Conservation (phyloP, 2,888 invertebrate species). For the Malthinus seriepunctatus region DNA sequence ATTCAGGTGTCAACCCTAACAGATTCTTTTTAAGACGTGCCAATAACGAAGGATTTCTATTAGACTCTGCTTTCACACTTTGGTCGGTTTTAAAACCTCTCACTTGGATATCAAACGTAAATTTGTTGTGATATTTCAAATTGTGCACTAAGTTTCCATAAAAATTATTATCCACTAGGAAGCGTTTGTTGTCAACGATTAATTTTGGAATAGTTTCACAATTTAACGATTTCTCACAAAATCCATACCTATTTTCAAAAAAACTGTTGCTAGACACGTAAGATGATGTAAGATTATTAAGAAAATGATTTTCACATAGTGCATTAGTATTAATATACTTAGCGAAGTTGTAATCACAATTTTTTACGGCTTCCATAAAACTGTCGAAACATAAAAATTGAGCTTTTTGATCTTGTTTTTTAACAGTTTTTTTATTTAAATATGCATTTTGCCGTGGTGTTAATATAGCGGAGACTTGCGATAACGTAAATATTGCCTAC, state of each 20-base stretch:
- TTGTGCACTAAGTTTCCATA: slow-evolving; percentile 45
- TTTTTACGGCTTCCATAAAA: slow-evolving; percentile 53
- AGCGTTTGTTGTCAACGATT: slow-evolving; percentile 23
- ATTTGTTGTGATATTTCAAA: slow-evolving; percentile 43
- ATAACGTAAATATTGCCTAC: slow-evolving; percentile 52
- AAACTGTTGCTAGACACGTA: slow-evolving; percentile 53
- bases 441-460: slow-evolving; percentile 51
- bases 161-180: slow-evolving; percentile 40
- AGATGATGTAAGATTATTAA: slow-evolving; percentile 49
- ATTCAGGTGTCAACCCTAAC: slow-evolving; percentile 46
- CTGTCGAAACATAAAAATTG: slow-evolving; percentile 53
- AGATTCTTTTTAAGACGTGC: slow-evolving; percentile 64
- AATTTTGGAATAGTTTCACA: slow-evolving; percentile 43
- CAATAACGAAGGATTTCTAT: slow-evolving; percentile 72
- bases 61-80: slow-evolving; percentile 68
- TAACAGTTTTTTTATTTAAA: slow-evolving; percentile 44
- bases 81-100: slow-evolving; percentile 83
- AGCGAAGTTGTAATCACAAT: slow-evolving; percentile 51
- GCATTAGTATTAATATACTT: slow-evolving; percentile 46
- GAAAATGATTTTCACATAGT: slow-evolving; percentile 45
- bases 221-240: slow-evolving; percentile 42
- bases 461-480: slow-evolving; percentile 54
- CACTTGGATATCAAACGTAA: slow-evolving; percentile 59
- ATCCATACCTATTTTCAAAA: slow-evolving; percentile 56
- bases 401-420: slow-evolving; percentile 41